Conservation (phyloP, 2,888 invertebrate species). For the Metellina segmentata region DNA sequence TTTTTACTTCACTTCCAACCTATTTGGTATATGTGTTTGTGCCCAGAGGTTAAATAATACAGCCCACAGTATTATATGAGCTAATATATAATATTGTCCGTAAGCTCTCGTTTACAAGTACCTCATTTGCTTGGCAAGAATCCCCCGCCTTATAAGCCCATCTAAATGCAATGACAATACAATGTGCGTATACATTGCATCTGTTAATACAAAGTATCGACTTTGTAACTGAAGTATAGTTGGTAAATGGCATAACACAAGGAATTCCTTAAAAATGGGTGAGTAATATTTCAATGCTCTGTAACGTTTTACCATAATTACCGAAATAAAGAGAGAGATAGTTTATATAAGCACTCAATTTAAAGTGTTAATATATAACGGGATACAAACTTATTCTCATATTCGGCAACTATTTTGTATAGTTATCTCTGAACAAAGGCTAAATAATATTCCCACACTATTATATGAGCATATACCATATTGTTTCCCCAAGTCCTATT, state of each 20-base stretch:
- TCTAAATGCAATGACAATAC: background rate
- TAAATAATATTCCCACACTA: background rate
- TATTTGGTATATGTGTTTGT: too few relatives aligned
- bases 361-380: too few relatives aligned
- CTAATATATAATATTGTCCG: background rate
- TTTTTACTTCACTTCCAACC: too few relatives aligned
- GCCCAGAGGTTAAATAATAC: background rate
- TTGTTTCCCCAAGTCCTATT: background rate
- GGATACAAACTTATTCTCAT: too few relatives aligned
- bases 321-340: too few relatives aligned
- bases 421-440: background rate
- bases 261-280: too few relatives aligned
- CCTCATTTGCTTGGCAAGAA: slow-evolving; percentile 12
- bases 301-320: background rate
- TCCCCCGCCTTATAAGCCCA: slow-evolving; percentile 24
- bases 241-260: too few relatives aligned
- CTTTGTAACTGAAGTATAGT: too few relatives aligned
- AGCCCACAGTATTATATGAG: background rate
- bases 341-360: background rate
- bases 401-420: background rate
- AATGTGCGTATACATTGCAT: too few relatives aligned
- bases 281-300: too few relatives aligned
- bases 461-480: background rate
- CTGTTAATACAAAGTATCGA: too few relatives aligned
- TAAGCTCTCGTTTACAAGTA: background rate